Evolutionary conservation across 2,888 invertebrate species (phyloP), one percentile per base, ranked within the genome.

Genomic region (Clanis bilineata): DNA sequence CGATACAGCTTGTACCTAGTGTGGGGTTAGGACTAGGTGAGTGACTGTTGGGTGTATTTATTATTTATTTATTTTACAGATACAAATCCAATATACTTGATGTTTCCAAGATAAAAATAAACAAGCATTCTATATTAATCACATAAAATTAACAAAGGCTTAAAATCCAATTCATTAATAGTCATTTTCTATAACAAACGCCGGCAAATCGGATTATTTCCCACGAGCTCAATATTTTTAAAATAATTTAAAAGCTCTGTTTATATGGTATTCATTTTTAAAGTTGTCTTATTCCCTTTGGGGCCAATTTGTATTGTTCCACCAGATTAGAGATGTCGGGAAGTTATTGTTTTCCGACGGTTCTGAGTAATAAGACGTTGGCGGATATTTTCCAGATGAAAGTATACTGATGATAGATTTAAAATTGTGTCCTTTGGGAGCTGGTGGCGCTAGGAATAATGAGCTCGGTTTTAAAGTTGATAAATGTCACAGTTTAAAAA

Each of bases 221-320:
- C 28, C 59, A 56, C 23, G 36, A 58, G 60, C 9, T 15, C 21
- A 41, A 51, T 47, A 28, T 36, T 43, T 60, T 5, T 45, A 57
- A 61, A 63, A 65, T 38, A 63, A 61, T 59, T 57, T 23, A 38
- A 67, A 64, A 64, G 62, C 47, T 63, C 61, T 65, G 54, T 15
- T 65, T 61, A 56, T 58, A 58, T 38, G 32, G 57, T 61, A 57
- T 57, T 60, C 65, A 59, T 62, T 63, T 65, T 68, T 66, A 68
- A 66, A 70, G 60, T 55, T 60, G 62, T 47, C 57, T 47, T 71
- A 63, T 65, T 73, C 76, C 72, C 77, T 18, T n/a, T 59, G 76
- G 66, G 75, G 41, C 70, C 65, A 71, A 71, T 70, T 67, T 71
- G 70, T 66, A 55, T 66, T 43, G 57, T 51, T 32, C 59, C 59